Percentiles rank a stretch among this genome's conserved stretches.
phyloP scores from a whole-genome alignment of 2,797 vertebrate genomes.

The Harpagifer antarcticus region DNA sequence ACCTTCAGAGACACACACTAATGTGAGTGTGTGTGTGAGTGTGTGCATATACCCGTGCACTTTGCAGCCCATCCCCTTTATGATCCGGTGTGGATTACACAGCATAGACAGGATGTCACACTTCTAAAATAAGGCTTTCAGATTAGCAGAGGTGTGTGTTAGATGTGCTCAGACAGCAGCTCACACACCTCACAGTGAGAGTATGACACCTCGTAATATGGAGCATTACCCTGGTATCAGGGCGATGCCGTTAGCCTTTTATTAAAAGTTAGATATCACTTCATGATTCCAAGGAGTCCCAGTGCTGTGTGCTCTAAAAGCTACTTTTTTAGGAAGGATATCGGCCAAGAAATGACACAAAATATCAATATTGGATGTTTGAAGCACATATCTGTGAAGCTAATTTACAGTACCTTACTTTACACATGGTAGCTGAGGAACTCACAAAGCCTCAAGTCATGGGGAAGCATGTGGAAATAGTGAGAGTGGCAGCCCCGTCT shows the following conservation, averaged over 20 bases:
- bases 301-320: neutral
- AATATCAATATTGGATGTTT: slow-evolving; percentile 8
- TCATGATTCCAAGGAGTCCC: neutral
- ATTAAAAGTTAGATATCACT: slow-evolving; percentile 13
- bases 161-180: slow-evolving; percentile 55
- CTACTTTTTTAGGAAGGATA: neutral
- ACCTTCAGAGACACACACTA: slow-evolving; percentile 35
- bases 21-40: neutral
- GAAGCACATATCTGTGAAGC: slow-evolving; percentile 24
- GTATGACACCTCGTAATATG: slow-evolving; percentile 52
- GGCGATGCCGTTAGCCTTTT: neutral
- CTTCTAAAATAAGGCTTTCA: slow-evolving; percentile 72
- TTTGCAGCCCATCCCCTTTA: slow-evolving; percentile 33
- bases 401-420: slow-evolving; percentile 27
- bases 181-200: slow-evolving; percentile 41
- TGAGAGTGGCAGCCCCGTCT: slow-evolving; percentile 43
- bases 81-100: slow-evolving; percentile 57
- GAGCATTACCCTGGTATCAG: neutral
- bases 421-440: slow-evolving; percentile 50
- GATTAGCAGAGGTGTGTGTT: slow-evolving; percentile 61
- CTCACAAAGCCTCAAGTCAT: slow-evolving; percentile 62
- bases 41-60: slow-evolving; percentile 11
- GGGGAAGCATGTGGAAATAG: slow-evolving; percentile 47
- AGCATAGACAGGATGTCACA: slow-evolving; percentile 79
- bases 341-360: neutral